phyloP scores from a whole-genome alignment of 2,113 vertebrate species.

The Paracyprichromis sp. region DNA sequence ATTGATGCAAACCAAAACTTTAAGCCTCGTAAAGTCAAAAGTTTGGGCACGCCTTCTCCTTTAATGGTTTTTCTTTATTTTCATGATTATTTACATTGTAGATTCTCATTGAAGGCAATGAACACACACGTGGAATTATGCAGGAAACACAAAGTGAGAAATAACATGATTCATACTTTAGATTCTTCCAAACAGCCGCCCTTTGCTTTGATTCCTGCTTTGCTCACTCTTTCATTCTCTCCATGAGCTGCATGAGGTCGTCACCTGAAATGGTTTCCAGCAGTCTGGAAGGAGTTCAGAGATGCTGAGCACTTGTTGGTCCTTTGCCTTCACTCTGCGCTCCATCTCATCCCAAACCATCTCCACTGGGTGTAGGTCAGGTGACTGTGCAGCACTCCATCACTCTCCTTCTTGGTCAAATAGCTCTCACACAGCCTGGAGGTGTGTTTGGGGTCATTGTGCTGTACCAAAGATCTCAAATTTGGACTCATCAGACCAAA shows the following conservation, averaged over 20 bases:
- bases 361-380: neutral
- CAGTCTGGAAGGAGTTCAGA: neutral
- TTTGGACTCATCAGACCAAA: too few relatives aligned
- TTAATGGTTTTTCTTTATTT: neutral
- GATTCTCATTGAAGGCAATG: neutral
- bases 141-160: neutral
- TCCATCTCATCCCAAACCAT: neutral
- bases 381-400: neutral
- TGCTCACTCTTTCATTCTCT: too few relatives aligned
- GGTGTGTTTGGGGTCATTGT: neutral
- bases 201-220: neutral
- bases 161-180: neutral
- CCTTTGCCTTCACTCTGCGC: neutral
- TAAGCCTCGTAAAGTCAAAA: neutral
- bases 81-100: neutral
- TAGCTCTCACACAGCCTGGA: neutral
- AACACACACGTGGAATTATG: neutral
- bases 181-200: neutral
- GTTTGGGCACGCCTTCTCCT: neutral
- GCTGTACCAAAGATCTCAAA: accelerated
- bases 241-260: neutral
- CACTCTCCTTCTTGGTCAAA: neutral
- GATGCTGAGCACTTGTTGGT: neutral
- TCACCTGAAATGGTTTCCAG: accelerated
- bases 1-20: neutral